Conservation (phyloP, 1,140 invertebrate species). For the Wasmannia auropunctata region DNA sequence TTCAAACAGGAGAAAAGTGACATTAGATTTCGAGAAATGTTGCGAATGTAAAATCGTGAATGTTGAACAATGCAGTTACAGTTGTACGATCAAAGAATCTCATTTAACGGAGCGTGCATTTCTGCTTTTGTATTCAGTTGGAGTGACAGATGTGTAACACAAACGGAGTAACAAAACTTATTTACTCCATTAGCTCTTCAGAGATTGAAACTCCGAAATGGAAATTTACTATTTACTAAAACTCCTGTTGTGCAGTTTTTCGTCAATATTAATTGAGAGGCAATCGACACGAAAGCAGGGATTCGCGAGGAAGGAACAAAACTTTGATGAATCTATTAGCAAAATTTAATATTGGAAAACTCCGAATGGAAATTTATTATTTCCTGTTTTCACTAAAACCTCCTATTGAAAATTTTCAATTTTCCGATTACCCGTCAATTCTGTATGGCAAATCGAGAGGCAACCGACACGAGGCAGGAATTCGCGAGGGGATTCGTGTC, state of each 20-base stretch:
- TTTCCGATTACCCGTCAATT: neutral
- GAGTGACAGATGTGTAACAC: neutral
- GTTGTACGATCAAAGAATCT: neutral
- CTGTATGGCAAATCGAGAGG: neutral
- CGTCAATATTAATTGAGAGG: too few relatives aligned
- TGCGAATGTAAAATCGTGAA: neutral
- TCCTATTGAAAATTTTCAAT: neutral
- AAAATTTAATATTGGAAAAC: too few relatives aligned
- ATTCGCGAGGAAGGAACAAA: too few relatives aligned
- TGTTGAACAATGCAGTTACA: neutral
- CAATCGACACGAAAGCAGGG: too few relatives aligned
- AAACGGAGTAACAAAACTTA: neutral
- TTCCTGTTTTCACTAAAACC: too few relatives aligned
- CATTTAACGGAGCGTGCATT: neutral
- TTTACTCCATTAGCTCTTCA: neutral
- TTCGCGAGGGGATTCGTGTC: conserved; percentile 15
- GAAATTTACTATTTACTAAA: neutral
- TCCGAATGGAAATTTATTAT: neutral
- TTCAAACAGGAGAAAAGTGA: neutral
- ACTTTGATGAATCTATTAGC: too few relatives aligned
- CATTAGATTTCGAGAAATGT: neutral
- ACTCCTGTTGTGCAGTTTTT: too few relatives aligned
- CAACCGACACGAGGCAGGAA: conserved; percentile 7
- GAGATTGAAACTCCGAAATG: neutral
- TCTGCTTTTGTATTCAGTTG: neutral